Conservation (phyloP, 2,113 vertebrate genomes). For the Antechinus stuartii region DNA sequence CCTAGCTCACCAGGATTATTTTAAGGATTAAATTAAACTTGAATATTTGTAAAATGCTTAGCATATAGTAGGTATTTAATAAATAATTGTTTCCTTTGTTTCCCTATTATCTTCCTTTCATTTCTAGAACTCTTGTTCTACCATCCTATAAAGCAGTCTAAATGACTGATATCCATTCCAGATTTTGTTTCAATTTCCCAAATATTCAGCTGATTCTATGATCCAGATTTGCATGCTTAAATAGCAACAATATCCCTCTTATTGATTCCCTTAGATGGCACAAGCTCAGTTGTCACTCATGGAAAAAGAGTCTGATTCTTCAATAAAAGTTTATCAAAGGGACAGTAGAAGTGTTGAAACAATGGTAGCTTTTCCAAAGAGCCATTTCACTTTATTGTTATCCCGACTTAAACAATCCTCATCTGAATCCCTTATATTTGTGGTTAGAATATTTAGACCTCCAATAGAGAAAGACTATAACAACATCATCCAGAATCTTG, state of each 20-base stretch:
- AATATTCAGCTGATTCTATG: background rate
- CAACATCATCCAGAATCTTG: constrained; percentile 2
- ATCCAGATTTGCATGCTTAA: background rate
- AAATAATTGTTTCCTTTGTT: background rate
- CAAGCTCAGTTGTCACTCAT: background rate
- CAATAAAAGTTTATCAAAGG: constrained; percentile 19
- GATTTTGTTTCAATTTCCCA: background rate
- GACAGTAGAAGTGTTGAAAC: constrained; percentile 1
- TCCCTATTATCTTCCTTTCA: background rate
- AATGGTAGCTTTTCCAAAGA: constrained; percentile 26
- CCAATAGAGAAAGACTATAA: background rate
- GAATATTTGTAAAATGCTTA: background rate
- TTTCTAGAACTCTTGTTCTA: background rate
- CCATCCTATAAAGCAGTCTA: background rate
- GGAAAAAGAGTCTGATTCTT: background rate
- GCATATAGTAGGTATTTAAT: background rate
- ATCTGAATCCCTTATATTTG: constrained; percentile 12
- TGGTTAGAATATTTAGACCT: constrained; percentile 23
- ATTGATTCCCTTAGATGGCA: background rate
- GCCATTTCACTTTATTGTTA: constrained; percentile 21
- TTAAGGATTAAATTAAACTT: background rate
- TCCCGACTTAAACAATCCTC: background rate
- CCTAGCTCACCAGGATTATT: background rate
- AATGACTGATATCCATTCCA: background rate
- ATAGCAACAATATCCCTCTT: background rate